phyloP scores from a whole-genome alignment of 2,797 vertebrate genomes.

The Mormyrops attenuatus region DNA sequence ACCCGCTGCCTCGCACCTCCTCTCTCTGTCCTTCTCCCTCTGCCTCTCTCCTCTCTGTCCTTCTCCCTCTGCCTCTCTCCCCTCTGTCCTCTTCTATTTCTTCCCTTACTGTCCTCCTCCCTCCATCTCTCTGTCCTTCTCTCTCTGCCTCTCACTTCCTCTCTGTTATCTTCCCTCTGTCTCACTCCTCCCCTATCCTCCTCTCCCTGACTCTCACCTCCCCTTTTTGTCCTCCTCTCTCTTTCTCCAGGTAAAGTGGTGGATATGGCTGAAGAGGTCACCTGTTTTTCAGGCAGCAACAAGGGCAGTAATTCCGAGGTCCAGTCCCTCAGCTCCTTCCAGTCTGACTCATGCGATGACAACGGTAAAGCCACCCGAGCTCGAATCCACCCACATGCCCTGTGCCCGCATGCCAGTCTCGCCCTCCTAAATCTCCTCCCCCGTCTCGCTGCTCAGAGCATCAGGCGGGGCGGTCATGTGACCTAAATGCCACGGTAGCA shows the following conservation, averaged over 20 bases:
- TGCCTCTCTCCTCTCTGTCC: no score
- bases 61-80: no score
- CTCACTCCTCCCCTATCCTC: background rate
- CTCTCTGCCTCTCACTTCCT: no score
- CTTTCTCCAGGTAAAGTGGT: conserved; percentile 73
- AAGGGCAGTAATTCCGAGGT: conserved; percentile 93
- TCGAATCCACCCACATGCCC: background rate
- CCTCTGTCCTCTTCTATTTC: no score
- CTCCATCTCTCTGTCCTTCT: background rate
- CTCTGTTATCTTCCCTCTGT: background rate
- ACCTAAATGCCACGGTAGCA: background rate
- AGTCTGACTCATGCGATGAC: conserved; percentile 92
- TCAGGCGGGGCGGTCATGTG: background rate
- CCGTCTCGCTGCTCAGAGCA: background rate
- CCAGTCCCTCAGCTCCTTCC: conserved; percentile 92
- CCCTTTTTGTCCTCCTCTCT: background rate
- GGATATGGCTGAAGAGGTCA: conserved; percentile 82
- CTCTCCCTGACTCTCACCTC: background rate
- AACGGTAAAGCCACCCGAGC: conserved; percentile 73
- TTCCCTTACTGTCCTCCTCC: background rate
- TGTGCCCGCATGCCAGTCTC: background rate
- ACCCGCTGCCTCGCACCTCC: background rate
- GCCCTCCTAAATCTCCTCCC: background rate
- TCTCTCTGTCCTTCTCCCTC: background rate
- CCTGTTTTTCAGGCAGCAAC: conserved; percentile 87